Conservation (phyloP, 1,140 invertebrate genomes). For the Drosophila chauvacae region DNA sequence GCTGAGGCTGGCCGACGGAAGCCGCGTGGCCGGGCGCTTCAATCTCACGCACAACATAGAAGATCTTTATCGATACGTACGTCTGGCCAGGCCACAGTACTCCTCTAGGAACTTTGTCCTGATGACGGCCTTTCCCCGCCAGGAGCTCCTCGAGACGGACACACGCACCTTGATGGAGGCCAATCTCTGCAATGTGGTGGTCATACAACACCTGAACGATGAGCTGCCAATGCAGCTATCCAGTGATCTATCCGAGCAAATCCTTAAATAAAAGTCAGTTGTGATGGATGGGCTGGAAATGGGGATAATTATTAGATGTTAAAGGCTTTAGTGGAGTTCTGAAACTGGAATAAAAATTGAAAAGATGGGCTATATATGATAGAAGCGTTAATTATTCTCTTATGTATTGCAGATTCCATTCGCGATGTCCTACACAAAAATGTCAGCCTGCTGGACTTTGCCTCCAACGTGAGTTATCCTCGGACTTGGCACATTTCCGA, state of each 20-base stretch:
- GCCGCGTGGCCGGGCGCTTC: conserved; percentile 50
- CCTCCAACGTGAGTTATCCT: conserved; percentile 70
- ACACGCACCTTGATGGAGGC: conserved; percentile 49
- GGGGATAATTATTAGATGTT: not conserved
- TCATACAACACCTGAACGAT: conserved; percentile 62
- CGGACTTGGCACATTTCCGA: not conserved
- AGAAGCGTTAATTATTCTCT: not conserved
- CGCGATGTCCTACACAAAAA: conserved; percentile 80
- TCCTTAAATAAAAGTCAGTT: conserved; percentile 6
- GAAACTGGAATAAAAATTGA: not conserved
- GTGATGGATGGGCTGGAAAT: not conserved
- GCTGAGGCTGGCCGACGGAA: conserved; percentile 61
- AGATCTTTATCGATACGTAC: conserved; percentile 59
- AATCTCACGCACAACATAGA: conserved; percentile 54
- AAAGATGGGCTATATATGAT: no score
- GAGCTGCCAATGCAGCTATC: conserved; percentile 10
- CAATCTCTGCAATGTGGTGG: conserved; percentile 60
- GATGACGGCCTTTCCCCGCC: conserved; percentile 58
- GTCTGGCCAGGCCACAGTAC: conserved; percentile 51
- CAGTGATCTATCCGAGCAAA: conserved; percentile 1
- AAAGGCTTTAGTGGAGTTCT: not conserved
- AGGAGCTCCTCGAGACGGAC: conserved; percentile 50
- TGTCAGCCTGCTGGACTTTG: conserved; percentile 76
- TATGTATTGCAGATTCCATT: conserved; percentile 59
- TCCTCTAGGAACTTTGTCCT: conserved; percentile 40